Evolutionary conservation across 92 coral and sea anemone genomes (phyloP).

Genomic region (Parazoanthus darwini): DNA sequence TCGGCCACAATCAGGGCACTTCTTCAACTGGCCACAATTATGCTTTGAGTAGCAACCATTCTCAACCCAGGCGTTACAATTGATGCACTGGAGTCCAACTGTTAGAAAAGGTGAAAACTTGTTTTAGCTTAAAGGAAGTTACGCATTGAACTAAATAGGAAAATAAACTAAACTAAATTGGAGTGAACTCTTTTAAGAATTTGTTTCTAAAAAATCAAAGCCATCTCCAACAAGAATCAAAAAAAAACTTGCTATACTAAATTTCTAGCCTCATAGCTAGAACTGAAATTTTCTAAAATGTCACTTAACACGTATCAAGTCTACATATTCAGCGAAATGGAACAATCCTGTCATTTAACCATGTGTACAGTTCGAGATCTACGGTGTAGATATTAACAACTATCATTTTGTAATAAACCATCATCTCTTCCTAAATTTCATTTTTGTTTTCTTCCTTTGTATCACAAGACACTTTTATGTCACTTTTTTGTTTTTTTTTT

Average conservation of each 20-base stretch:
- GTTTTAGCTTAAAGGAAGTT: neutral
- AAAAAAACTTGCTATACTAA: neutral
- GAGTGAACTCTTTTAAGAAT: no score
- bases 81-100: neutral
- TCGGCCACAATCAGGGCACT: constrained; percentile 8
- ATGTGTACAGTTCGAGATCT: no score
- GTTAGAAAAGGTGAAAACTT: constrained; percentile 10
- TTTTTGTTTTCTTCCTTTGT: no score
- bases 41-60: constrained; percentile 5
- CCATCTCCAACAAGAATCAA: neutral
- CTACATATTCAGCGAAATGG: no score
- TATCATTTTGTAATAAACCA: no score
- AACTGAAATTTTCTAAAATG: neutral
- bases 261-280: neutral
- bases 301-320: no score
- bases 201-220: neutral
- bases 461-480: no score
- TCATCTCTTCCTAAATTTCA: no score
- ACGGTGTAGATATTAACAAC: no score
- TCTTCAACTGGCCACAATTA: neutral
- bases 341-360: no score
- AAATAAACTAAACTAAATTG: no score
- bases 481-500: no score
- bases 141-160: neutral
- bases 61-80: constrained; percentile 5